These are phyloP conservation scores for Calameuta idolon DNA, from an alignment of 2,888 invertebrate genomes.

Conservation along the genomic window DNA sequence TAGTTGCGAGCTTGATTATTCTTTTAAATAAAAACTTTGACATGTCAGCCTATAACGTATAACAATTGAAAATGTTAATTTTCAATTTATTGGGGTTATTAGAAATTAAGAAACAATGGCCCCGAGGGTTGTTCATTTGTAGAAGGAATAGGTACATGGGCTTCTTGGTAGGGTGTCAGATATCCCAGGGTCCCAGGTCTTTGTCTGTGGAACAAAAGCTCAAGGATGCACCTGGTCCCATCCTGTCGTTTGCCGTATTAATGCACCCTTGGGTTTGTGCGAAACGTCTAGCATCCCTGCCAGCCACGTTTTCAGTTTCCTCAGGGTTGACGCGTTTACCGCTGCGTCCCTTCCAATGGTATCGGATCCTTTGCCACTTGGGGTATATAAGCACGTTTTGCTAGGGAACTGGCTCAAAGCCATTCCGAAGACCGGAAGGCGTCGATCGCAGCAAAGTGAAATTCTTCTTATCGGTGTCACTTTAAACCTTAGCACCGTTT, in stretches of 20 bases:
- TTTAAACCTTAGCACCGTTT: not conserved
- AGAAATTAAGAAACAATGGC: not conserved
- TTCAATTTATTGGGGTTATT: not conserved
- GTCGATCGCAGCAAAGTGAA: not conserved
- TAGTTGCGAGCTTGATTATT: not conserved
- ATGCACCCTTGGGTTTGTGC: not conserved
- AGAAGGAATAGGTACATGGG: not conserved
- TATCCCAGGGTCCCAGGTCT: not conserved
- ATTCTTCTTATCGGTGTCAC: not conserved
- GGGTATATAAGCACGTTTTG: not conserved
- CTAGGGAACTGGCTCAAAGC: not conserved
- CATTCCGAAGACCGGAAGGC: not conserved
- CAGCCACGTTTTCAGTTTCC: not conserved
- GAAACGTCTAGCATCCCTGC: not conserved
- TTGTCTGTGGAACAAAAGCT: not conserved
- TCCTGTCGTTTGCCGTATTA: not conserved
- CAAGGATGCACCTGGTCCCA: not conserved
- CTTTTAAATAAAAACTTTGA: not conserved
- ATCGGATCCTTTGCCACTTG: not conserved
- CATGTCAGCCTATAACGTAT: not conserved
- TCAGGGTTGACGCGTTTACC: not conserved
- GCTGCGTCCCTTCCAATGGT: not conserved
- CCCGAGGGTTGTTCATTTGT: not conserved
- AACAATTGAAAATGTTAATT: not conserved
- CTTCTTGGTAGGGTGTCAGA: not conserved